Evolutionary conservation across 1,140 invertebrate species (phyloP).

Genomic region (Drosophila ogumai): DNA sequence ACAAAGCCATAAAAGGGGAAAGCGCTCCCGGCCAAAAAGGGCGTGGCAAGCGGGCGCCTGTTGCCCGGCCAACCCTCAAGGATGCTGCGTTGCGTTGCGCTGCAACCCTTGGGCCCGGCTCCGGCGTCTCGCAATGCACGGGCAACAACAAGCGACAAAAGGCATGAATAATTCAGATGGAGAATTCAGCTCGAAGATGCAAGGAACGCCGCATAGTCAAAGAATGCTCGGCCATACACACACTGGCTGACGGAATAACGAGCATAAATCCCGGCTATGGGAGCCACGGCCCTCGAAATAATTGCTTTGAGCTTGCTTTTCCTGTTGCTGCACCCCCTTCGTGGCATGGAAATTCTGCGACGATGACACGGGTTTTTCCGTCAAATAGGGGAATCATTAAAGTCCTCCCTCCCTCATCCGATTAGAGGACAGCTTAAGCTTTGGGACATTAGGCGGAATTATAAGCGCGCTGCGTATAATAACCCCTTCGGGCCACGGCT

Average conservation of each 20-base stretch:
- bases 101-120: conserved; percentile 41
- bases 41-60: conserved; percentile 40
- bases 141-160: conserved; percentile 52
- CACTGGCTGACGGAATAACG: conserved; percentile 40
- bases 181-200: conserved; percentile 55
- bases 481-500: conserved; percentile 17
- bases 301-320: conserved; percentile 26
- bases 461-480: conserved; percentile 17
- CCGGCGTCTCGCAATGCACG: conserved; percentile 21
- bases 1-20: conserved; percentile 42
- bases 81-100: conserved; percentile 29
- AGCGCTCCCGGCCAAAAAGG: not conserved
- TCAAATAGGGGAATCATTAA: conserved; percentile 10
- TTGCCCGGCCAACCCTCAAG: conserved; percentile 66
- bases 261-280: conserved; percentile 43
- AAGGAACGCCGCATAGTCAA: conserved; percentile 17
- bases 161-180: conserved; percentile 67
- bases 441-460: conserved; percentile 30
- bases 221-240: conserved; percentile 21
- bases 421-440: conserved; percentile 28
- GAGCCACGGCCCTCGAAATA: conserved; percentile 41
- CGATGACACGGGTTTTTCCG: conserved; percentile 16
- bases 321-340: conserved; percentile 7
- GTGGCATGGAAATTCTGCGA: conserved; percentile 18
- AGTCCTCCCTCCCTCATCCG: conserved; percentile 10